Evolutionary conservation across 2,888 invertebrate genomes (phyloP).

Genomic region (Camptogramma bilineatum): DNA sequence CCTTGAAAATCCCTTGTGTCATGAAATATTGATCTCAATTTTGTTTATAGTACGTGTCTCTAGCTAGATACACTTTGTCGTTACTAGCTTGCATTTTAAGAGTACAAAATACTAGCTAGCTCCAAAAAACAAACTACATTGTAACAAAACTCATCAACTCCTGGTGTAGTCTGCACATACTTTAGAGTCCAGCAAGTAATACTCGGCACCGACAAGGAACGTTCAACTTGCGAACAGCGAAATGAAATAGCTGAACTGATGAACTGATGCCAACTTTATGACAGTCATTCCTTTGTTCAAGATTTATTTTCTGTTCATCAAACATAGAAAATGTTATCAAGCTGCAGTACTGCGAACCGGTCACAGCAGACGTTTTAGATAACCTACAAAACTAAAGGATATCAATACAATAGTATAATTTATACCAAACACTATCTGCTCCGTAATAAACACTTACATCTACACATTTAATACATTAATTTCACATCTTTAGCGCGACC

Average conservation of each 20-base stretch:
- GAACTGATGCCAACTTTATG: conserved; percentile 10
- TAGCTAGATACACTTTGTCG: no score
- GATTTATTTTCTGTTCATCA: conserved; percentile 5
- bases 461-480: no score
- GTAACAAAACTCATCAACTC: not conserved
- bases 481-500: no score
- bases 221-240: conserved; percentile 11
- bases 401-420: not conserved
- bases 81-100: not conserved
- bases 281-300: conserved; percentile 18
- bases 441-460: no score
- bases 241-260: conserved; percentile 9
- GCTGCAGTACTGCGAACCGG: not conserved
- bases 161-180: not conserved
- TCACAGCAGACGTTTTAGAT: not conserved
- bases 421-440: no score
- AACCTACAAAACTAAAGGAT: not conserved
- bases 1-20: not conserved
- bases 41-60: no score
- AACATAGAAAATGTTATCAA: conserved; percentile 5
- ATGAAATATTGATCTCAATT: no score
- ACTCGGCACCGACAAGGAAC: not conserved
- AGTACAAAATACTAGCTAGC: not conserved
- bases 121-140: not conserved
- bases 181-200: not conserved